Evolutionary conservation across 2,113 vertebrate genomes (phyloP).

Genomic region (Etheostoma cragini): DNA sequence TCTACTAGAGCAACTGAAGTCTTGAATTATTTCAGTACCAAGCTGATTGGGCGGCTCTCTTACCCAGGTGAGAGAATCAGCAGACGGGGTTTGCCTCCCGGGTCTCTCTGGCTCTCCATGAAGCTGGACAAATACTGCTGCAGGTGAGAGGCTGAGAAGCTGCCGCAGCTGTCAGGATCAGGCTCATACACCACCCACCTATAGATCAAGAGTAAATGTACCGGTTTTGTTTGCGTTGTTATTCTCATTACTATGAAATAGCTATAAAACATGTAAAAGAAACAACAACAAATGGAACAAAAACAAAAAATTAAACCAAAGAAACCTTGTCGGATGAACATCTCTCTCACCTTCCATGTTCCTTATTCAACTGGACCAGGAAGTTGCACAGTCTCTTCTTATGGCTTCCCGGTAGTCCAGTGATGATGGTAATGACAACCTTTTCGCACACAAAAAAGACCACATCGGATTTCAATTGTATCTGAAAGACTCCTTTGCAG

Average conservation of each 20-base stretch:
- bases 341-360: slow-evolving; percentile 86
- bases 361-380: slow-evolving; percentile 89
- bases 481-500: not conserved
- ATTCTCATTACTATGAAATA: not conserved
- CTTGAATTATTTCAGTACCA: not conserved
- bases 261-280: not conserved
- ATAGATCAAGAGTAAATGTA: not conserved
- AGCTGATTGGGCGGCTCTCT: slow-evolving; percentile 36
- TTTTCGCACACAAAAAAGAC: slow-evolving; percentile 60
- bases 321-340: not conserved
- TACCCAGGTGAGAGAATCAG: slow-evolving; percentile 93
- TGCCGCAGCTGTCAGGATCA: slow-evolving; percentile 84
- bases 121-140: slow-evolving; percentile 89
- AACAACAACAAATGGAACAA: not conserved
- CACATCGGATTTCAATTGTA: slow-evolving; percentile 8
- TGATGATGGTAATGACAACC: slow-evolving; percentile 90
- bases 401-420: slow-evolving; percentile 92
- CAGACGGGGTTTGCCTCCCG: slow-evolving; percentile 81
- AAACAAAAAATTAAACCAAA: not conserved
- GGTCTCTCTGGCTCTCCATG: slow-evolving; percentile 85
- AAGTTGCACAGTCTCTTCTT: slow-evolving; percentile 88
- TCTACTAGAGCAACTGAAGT: not conserved
- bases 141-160: slow-evolving; percentile 91
- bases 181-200: slow-evolving; percentile 93
- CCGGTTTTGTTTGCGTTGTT: not conserved